Evolutionary conservation across 1,140 invertebrate genomes (phyloP), one percentile per base, ranked within the genome.

Genomic region (Stegodyphus dumicola): DNA sequence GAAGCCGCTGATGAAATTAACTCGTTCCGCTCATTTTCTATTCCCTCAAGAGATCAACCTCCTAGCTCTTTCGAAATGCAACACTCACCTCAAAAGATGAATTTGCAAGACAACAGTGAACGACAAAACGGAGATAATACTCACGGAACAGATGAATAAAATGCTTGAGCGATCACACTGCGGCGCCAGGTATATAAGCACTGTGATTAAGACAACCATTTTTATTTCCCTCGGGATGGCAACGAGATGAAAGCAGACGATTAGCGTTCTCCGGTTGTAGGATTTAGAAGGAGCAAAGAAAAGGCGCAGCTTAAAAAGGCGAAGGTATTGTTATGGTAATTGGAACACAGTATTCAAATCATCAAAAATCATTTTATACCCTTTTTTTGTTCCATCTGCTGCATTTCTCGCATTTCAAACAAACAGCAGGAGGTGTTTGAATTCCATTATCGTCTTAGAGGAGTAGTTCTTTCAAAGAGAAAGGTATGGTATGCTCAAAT

Each of bases 171-270:
- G 65, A 67, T 67, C 65, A 67, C 65, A n/a, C 65, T 67, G 65
- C 65, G 65, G 65, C 65, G 65, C 65, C 65, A 67, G 74, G 56
- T 64, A 56, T 76, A 11, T 77, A 77, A 77, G 75, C 75, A 77
- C 75, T 7, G 64, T 33, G 75, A 77, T 77, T 77, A 77, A 77
- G 75, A 53, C 52, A 66, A 51, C 52, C 75, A 77, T 77, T 77
- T 77, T 77, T 77, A 77, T 77, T 77, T 77, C 75, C 75, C 75
- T 66, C 75, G 75, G 60, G 75, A 77, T 77, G 75, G 75, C 75
- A 77, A 65, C 60, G 33, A n/a, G 60, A 77, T 77, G 49, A 77
- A 76, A 77, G 60, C 75, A 66, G 75, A 77, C 75, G 75, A 77
- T 77, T 77, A 77, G 75, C 56, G 13, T 53, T 73, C 70, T 49